Evolutionary conservation across 2,888 invertebrate genomes (phyloP).

Genomic region (Drosophila paracracens): DNA sequence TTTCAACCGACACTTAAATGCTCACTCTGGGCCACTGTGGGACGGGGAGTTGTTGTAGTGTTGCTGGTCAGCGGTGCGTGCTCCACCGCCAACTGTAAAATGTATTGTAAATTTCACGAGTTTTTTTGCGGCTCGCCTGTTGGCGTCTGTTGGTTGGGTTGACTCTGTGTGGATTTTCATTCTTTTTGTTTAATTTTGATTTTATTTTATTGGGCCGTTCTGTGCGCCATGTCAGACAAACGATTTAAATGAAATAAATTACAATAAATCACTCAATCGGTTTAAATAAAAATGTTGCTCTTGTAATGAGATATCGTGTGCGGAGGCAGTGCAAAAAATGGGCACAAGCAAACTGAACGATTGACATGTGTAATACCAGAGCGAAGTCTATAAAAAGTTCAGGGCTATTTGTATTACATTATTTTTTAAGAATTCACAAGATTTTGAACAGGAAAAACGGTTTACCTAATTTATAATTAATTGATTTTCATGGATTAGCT

Average conservation of each 20-base stretch:
- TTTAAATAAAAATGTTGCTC: conserved; percentile 75
- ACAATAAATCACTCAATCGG: conserved; percentile 80
- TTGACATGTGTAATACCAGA: conserved; percentile 18
- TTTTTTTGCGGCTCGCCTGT: conserved; percentile 57
- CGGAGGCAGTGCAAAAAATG: conserved; percentile 34
- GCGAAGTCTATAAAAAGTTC: conserved; percentile 23
- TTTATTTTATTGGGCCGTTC: conserved; percentile 38
- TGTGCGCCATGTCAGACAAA: conserved; percentile 69
- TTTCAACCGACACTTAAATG: conserved; percentile 56
- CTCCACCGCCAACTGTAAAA: conserved; percentile 67
- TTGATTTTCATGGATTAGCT: not conserved
- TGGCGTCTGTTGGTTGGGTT: conserved; percentile 31
- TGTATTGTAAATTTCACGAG: conserved; percentile 67
- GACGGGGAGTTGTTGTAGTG: conserved; percentile 4
- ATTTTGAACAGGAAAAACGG: not conserved
- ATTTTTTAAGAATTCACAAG: not conserved
- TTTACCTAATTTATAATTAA: not conserved
- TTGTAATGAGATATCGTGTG: conserved; percentile 73
- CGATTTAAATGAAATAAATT: conserved; percentile 82
- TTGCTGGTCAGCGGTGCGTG: conserved; percentile 63
- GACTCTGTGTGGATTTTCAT: conserved; percentile 27
- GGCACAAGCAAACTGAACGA: conserved; percentile 1
- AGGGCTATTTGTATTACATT: conserved; percentile 17
- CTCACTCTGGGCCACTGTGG: conserved; percentile 16
- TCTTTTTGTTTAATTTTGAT: conserved; percentile 17